Conservation (phyloP, 35 echinoderm and acorn worm species). For the Diadema setosum region DNA sequence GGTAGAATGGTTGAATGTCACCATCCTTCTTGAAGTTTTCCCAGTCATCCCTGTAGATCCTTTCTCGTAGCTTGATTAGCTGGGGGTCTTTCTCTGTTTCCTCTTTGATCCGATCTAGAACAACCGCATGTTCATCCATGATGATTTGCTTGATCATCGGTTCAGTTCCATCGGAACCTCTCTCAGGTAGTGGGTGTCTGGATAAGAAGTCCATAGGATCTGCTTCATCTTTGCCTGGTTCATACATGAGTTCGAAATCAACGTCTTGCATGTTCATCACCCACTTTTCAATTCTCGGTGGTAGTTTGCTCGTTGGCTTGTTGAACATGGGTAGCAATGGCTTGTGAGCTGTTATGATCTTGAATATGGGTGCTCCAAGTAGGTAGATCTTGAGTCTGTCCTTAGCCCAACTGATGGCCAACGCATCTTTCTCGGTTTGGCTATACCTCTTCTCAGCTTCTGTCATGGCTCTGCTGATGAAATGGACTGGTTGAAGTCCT, state of each 20-base stretch:
- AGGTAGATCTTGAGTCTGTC: conserved; percentile 59
- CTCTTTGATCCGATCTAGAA: conserved; percentile 11
- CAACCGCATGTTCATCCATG: conserved; percentile 31
- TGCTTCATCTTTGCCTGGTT: conserved; percentile 58
- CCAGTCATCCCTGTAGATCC: conserved; percentile 23
- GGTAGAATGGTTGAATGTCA: conserved; percentile 51
- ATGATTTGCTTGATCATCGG: conserved; percentile 26
- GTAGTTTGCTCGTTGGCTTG: conserved; percentile 48
- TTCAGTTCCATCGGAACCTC: conserved; percentile 37
- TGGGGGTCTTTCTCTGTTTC: conserved; percentile 29
- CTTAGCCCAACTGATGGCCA: conserved; percentile 45
- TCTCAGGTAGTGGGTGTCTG: conserved; percentile 59
- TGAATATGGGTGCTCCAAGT: conserved; percentile 39
- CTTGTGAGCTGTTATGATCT: conserved; percentile 69
- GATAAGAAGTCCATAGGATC: conserved; percentile 56
- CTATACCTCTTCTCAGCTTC: conserved; percentile 57
- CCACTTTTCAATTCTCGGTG: conserved; percentile 60
- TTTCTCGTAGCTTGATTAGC: conserved; percentile 22
- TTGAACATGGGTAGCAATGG: conserved; percentile 59
- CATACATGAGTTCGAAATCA: conserved; percentile 63
- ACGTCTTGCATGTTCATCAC: conserved; percentile 74
- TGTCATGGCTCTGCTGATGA: conserved; percentile 39
- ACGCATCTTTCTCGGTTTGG: conserved; percentile 65
- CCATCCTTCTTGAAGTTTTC: conserved; percentile 42
- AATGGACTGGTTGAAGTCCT: conserved; percentile 59